Percentiles rank a stretch among this genome's conserved stretches.
phyloP scores from a whole-genome alignment of 30 jellyfish, hydroid and myxozoan genomes.

The Hydractinia symbiolongicarpus region DNA sequence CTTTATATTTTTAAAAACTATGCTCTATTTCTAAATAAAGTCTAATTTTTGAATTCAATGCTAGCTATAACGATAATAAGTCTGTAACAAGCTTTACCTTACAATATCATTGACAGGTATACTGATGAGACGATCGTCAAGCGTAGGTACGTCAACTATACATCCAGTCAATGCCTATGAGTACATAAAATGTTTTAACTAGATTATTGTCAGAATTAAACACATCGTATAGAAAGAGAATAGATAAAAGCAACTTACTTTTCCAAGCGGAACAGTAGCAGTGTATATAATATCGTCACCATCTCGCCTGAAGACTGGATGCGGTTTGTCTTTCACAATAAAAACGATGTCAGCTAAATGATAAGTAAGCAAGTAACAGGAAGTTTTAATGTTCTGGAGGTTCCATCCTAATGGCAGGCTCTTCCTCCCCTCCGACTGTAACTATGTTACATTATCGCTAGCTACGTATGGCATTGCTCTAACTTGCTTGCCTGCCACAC shows the following conservation, averaged over 20 bases:
- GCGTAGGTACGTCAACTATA: constrained; percentile 90
- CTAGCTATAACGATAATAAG: no score
- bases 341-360: constrained; percentile 76
- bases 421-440: no score
- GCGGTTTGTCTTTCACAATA: constrained; percentile 83
- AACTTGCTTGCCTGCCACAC: no score
- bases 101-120: constrained; percentile 86
- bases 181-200: neutral
- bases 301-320: constrained; percentile 62
- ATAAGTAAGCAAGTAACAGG: no score
- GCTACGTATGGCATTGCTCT: no score
- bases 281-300: constrained; percentile 64
- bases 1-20: no score
- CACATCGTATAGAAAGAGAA: neutral
- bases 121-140: constrained; percentile 75
- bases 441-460: no score
- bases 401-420: no score
- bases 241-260: constrained; percentile 41
- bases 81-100: constrained; percentile 27
- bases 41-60: no score
- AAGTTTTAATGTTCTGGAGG: no score
- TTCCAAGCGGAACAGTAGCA: constrained; percentile 72
- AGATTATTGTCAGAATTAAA: neutral
- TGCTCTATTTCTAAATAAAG: no score
- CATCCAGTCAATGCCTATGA: constrained; percentile 89